These are phyloP conservation scores for Myotis yumanensis DNA, from an alignment of 2,113 vertebrate species.

Conservation along the genomic window DNA sequence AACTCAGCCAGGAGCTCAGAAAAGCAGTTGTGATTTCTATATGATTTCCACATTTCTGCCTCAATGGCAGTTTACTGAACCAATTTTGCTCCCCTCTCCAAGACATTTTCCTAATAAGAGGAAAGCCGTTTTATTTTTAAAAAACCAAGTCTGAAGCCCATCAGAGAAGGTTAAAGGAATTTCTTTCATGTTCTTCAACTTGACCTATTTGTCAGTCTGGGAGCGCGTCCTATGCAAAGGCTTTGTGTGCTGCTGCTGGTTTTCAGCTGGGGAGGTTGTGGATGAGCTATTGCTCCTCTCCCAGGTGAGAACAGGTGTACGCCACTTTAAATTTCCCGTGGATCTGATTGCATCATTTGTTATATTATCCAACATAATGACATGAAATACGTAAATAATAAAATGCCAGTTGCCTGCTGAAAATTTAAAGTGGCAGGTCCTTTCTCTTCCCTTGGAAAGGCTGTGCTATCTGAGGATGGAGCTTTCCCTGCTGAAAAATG, in stretches of 20 bases:
- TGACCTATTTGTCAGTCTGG: constrained; percentile 52
- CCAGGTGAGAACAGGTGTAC: constrained; percentile 82
- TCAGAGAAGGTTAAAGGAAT: constrained; percentile 30
- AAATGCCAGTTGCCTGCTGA: constrained; percentile 77
- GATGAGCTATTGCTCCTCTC: constrained; percentile 70
- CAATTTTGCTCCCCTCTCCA: background rate
- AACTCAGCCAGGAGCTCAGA: background rate
- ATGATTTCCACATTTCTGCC: background rate
- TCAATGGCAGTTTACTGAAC: background rate
- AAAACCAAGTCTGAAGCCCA: background rate
- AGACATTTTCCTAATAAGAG: background rate
- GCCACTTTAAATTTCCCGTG: constrained; percentile 79
- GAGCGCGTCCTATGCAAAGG: background rate
- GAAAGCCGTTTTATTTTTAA: constrained; percentile 5
- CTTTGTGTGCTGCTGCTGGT: constrained; percentile 53
- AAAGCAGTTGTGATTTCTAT: background rate
- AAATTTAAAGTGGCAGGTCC: constrained; percentile 76
- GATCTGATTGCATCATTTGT: constrained; percentile 81
- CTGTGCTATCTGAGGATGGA: constrained; percentile 39
- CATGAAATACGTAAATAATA: constrained; percentile 81
- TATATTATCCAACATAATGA: constrained; percentile 80
- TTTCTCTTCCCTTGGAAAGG: constrained; percentile 50
- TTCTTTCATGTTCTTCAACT: background rate
- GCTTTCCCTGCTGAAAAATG: constrained; percentile 58
- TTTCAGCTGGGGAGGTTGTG: constrained; percentile 68